Conservation (phyloP, 2,888 invertebrate genomes). For the Polydrusus tereticollis region DNA sequence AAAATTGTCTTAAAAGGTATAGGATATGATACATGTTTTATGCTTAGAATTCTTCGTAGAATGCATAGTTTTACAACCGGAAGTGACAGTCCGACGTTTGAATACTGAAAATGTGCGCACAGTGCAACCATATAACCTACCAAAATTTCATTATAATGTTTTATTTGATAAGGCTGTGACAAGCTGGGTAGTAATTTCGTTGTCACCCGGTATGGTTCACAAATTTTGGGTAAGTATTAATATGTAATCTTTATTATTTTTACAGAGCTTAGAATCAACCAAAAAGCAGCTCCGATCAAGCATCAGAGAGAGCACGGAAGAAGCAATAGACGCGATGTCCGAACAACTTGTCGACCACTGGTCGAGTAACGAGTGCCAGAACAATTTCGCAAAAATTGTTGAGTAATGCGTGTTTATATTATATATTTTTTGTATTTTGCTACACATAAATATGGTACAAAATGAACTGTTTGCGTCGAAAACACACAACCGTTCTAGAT, state of each 20-base stretch:
- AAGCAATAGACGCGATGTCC: constrained; percentile 76
- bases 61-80: too few species aligned
- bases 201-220: too few species aligned
- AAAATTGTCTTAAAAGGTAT: too few species aligned
- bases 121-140: too few species aligned
- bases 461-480: neutral
- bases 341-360: constrained; percentile 80
- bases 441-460: constrained; percentile 14
- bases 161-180: too few species aligned
- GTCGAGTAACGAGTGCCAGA: constrained; percentile 80
- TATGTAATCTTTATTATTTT: constrained; percentile 54
- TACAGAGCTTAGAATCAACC: constrained; percentile 76
- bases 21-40: too few species aligned
- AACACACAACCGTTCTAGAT: neutral
- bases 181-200: too few species aligned
- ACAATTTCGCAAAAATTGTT: constrained; percentile 59
- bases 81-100: too few species aligned
- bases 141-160: too few species aligned
- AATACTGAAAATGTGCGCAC: too few species aligned
- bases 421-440: constrained; percentile 1
- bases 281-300: constrained; percentile 72
- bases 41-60: too few species aligned
- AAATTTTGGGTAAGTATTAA: too few species aligned
- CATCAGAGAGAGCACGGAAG: constrained; percentile 71
- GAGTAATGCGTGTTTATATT: constrained; percentile 2